Conservation (phyloP, 2,797 vertebrate species). For the Agapornis canus region DNA sequence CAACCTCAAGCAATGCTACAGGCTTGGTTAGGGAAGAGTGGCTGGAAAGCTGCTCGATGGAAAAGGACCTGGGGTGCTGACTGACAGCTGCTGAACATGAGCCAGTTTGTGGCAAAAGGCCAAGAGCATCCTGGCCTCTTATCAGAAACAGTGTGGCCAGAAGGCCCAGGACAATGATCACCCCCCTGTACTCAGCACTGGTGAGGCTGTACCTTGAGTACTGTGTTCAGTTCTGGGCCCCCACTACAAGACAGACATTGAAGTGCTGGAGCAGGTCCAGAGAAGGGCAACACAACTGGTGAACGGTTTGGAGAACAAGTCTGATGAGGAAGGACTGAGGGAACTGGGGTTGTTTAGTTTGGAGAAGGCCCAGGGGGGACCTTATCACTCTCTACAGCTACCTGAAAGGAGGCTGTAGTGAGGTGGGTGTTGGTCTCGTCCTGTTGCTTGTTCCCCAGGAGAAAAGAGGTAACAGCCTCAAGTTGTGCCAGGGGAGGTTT, state of each 20-base stretch:
- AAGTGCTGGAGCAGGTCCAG: background rate
- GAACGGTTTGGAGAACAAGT: background rate
- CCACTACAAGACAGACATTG: background rate
- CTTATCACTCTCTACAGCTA: background rate
- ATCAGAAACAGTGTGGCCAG: background rate
- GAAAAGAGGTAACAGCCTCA: background rate
- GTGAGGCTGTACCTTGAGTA: background rate
- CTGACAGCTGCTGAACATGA: background rate
- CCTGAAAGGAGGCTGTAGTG: background rate
- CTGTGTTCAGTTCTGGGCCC: background rate
- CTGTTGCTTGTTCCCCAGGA: too few species aligned
- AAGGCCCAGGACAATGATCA: background rate
- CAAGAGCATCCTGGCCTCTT: background rate
- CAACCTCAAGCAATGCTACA: background rate
- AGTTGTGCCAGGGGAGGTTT: background rate
- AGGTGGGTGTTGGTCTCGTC: too few species aligned
- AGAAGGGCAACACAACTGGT: background rate
- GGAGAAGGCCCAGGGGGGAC: background rate
- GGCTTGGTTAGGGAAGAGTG: background rate
- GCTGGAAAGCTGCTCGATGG: background rate
- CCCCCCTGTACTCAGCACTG: background rate
- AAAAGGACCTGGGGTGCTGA: background rate
- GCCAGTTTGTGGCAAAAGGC: background rate
- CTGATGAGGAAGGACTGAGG: background rate
- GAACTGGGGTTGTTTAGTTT: background rate